A percentile compares a stretch with the other conserved stretches of the same genome.
phyloP scores from a whole-genome alignment of 64 coral and sea anemone genomes.

The Pachyseris speciosa region DNA sequence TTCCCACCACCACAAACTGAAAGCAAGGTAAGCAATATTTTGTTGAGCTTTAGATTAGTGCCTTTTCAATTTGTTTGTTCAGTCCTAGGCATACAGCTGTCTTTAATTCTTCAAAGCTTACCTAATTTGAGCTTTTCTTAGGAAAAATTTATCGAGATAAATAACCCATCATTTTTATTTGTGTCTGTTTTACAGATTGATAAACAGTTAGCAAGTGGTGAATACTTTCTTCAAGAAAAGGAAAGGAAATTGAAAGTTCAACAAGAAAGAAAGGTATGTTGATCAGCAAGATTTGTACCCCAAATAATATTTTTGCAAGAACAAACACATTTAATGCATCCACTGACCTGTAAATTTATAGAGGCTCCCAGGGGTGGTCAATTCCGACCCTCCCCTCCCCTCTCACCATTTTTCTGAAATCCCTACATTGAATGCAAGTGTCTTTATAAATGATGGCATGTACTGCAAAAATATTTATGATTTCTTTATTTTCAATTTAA shows the following conservation, averaged over 20 bases:
- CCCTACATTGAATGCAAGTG: too few relatives aligned
- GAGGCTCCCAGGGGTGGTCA: too few relatives aligned
- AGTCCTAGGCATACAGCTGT: neutral
- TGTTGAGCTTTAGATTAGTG: neutral
- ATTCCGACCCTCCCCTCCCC: too few relatives aligned
- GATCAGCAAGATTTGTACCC: too few relatives aligned
- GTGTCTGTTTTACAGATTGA: conserved; percentile 76
- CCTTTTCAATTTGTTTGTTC: neutral
- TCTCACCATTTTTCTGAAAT: too few relatives aligned
- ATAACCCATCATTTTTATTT: neutral
- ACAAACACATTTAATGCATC: too few relatives aligned
- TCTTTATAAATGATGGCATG: too few relatives aligned
- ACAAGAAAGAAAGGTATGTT: conserved; percentile 79
- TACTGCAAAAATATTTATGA: too few relatives aligned
- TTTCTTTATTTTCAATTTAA: neutral
- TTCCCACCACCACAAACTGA: conserved; percentile 94
- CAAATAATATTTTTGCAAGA: too few relatives aligned
- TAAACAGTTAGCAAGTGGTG: conserved; percentile 96
- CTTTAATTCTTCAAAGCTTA: neutral
- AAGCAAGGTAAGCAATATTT: conserved; percentile 76
- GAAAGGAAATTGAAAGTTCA: conserved; percentile 81
- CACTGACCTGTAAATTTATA: too few relatives aligned
- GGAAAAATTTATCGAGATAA: neutral
- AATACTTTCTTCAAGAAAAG: conserved; percentile 97
- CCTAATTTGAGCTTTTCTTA: too few relatives aligned